Evolutionary conservation across 1,140 invertebrate species (phyloP), one percentile per base, ranked within the genome.

Genomic region (Meloidogyne hapla): DNA sequence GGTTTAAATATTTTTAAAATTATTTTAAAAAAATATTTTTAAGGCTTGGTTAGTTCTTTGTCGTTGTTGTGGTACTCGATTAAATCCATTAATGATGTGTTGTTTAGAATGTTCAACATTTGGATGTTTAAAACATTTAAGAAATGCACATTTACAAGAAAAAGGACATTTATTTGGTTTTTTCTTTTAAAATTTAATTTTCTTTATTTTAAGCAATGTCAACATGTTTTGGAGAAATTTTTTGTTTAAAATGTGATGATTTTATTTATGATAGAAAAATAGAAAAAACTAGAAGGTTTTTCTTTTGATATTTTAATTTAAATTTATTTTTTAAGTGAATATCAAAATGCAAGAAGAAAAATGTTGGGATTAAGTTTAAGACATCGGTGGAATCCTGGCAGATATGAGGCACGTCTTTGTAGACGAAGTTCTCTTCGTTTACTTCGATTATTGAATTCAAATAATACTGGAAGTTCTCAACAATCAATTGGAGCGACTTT

Each of bases 241-340:
- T 92, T 88, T 98, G 95, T 89, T 92, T 92, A 87, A 91, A 92
- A 87, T 98, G 95, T 87, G 90, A 91, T 68, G 94, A 97, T 88
- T 96, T 95, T 87, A 92, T 96, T 61, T 95, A 94, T 88, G 94
- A 96, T 87, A 88, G 90, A 62, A 89, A 91, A 26, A 81, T 91
- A 38, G 91, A 91, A 26, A 77, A 75, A 25, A 33, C 69, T 15
- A 66, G 81, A 62, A 64, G 65, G 65, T 67, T 21, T 38, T 42
- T 5, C 8, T 18, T 63, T 63, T 67, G 9, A n/a, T 18, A n/a
- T 28, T 38, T 13, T 21, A 15, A 67, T 6, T 25, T n/a, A 67
- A 67, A 38, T 66, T 38, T 25, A 18, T 18, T 33, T 21, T 33
- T n/a, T 42, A n/a, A 48, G 69, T 40, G 79, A 82, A 56, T 28